A percentile compares a stretch with the other conserved stretches of the same genome.
Conservation (phyloP, 2,113 vertebrate species). For the Cnemophilus loriae region DNA sequence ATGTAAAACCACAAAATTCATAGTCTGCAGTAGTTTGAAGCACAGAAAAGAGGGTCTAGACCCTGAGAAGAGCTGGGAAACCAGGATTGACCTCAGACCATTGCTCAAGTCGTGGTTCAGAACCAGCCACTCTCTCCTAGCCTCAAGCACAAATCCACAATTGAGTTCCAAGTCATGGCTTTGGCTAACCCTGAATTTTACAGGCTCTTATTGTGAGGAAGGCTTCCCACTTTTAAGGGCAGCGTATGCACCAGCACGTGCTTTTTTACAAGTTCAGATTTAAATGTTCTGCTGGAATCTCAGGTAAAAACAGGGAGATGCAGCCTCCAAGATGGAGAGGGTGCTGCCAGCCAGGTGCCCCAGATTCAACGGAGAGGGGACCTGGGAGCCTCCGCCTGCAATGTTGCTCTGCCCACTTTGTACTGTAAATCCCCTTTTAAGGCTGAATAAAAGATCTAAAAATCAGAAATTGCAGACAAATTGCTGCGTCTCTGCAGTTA, state of each 20-base stretch:
- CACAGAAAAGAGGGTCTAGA: background rate
- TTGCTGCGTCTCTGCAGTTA: background rate
- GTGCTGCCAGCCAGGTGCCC: background rate
- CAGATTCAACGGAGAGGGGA: fast-evolving
- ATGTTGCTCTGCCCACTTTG: background rate
- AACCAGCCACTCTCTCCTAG: background rate
- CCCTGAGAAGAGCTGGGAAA: background rate
- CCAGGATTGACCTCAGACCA: background rate
- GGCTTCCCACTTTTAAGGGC: background rate
- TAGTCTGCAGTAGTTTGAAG: background rate
- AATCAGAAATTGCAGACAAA: background rate
- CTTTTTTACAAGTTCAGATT: background rate
- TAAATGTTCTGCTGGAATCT: background rate
- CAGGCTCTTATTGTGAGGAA: background rate
- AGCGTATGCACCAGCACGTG: background rate
- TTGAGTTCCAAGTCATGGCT: fast-evolving
- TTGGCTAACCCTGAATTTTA: background rate
- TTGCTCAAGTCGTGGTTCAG: fast-evolving
- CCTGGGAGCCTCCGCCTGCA: background rate
- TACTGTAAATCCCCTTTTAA: background rate
- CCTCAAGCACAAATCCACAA: background rate
- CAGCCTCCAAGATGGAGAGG: background rate
- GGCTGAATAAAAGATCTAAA: background rate
- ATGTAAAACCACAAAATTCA: background rate
- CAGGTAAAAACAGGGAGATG: background rate